Percentiles rank a stretch among this genome's conserved stretches.
phyloP scores from a whole-genome alignment of 2,888 invertebrate genomes.

The Autographa pulchrina region DNA sequence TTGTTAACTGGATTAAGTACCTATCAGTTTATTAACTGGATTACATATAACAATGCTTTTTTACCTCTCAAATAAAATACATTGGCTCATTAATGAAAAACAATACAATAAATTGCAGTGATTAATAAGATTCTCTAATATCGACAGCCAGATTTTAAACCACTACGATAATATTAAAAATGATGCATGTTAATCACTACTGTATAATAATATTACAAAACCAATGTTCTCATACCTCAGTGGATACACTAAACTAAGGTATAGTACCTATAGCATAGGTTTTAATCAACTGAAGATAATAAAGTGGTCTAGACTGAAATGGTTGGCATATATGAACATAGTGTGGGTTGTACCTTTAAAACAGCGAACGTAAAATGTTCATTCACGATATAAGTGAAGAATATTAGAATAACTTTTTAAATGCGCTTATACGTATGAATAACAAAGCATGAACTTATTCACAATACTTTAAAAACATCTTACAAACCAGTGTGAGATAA shows the following conservation, averaged over 20 bases:
- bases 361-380: too few relatives aligned
- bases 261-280: background rate
- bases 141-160: too few relatives aligned
- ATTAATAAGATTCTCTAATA: too few relatives aligned
- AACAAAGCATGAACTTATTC: background rate
- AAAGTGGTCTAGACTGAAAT: conserved; percentile 6
- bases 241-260: background rate
- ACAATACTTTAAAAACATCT: background rate
- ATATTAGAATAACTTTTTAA: background rate
- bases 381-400: too few relatives aligned
- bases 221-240: background rate
- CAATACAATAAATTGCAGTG: too few relatives aligned
- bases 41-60: too few relatives aligned
- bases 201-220: background rate
- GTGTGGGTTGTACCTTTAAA: background rate
- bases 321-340: background rate
- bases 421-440: background rate
- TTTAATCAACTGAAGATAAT: background rate
- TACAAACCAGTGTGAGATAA: conserved; percentile 10
- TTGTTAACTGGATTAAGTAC: too few relatives aligned
- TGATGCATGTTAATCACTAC: too few relatives aligned
- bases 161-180: too few relatives aligned
- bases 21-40: too few relatives aligned
- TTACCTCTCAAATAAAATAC: too few relatives aligned
- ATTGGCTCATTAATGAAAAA: too few relatives aligned